A percentile compares a stretch with the other conserved stretches of the same genome.
These are phyloP conservation scores for Cardinalis cardinalis DNA, from an alignment of 2,113 vertebrate species.

Conservation along the genomic window DNA sequence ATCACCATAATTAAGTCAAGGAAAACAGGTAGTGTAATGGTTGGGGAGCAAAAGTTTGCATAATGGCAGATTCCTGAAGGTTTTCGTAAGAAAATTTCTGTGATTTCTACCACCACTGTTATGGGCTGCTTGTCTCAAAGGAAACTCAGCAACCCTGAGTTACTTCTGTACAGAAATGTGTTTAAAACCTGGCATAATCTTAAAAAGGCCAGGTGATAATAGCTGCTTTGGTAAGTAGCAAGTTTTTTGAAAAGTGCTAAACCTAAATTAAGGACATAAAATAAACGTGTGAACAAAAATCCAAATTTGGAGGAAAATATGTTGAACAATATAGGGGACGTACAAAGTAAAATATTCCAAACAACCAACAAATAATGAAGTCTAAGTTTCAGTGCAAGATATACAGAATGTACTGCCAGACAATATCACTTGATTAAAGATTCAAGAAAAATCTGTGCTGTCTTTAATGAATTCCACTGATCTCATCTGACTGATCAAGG, in stretches of 20 bases:
- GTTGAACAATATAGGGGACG: neutral
- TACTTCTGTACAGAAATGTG: neutral
- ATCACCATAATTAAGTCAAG: neutral
- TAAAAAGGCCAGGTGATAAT: neutral
- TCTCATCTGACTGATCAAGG: neutral
- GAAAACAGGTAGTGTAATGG: neutral
- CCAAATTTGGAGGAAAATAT: neutral
- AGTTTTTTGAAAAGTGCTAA: neutral
- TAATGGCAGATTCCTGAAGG: neutral
- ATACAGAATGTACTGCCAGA: neutral
- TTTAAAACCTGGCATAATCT: neutral
- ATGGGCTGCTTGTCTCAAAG: neutral
- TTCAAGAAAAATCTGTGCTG: neutral
- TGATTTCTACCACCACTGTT: neutral
- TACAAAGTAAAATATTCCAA: neutral
- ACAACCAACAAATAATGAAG: neutral
- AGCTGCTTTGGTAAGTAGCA: neutral
- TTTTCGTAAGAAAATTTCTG: neutral
- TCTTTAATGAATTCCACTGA: neutral
- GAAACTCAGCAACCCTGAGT: neutral
- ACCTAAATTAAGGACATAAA: neutral
- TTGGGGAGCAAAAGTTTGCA: neutral
- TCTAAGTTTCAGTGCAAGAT: neutral
- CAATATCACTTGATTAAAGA: neutral
- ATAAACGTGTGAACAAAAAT: neutral